Base-by-base conservation (phyloP, 2,113 vertebrate species). In the Camarhynchus parvulus region DNA sequence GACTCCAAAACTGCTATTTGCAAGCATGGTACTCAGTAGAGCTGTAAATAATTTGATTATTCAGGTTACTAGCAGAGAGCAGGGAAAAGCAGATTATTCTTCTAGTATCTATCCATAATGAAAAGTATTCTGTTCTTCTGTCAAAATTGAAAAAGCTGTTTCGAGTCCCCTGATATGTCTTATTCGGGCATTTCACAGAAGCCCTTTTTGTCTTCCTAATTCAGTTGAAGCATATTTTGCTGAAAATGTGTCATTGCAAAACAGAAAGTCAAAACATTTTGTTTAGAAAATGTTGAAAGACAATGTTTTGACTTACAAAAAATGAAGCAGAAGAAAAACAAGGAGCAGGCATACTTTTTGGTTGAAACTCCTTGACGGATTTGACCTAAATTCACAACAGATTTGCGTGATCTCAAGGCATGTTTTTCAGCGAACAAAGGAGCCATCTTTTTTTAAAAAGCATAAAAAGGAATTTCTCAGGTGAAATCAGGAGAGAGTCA, bases 201-300 rank as follows among this genome's bases (percentile, higher is more conserved):
- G 31, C n/a, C 31, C 67, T 89, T 91, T 94, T 78, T 91, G 92
- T 94, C 84, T 95, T 92, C 81, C 74, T 94, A 87, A 91, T 82
- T 95, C 77, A 64, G 39, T 84, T 95, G 82, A 87, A 87, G 81
- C 41, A 21, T 59, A 61, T 94, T 97, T 87, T 92, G 52, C 81
- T 85, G 82, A 72, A 90, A 94, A 87, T 69, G 81, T 96, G 87
- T 87, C 91, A 91, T 76, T 91, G 92, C 77, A 92, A 94, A 96
- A 46, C 91, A 89, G 61, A 91, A 91, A 96, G 87, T 95, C 92
- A 94, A 96, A 96, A 94, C 81, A 91, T 87, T 95, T 94, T 95
- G 87, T 94, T 94, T 92, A 82, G 77, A 87, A 90, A 85, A 78
- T 75, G 77, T 79, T 82, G 91, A 93, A 94, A 92, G 56, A 56